These are phyloP conservation scores for Catagonus wagneri DNA, from an alignment of 2,113 vertebrate species.

Conservation along the genomic window DNA sequence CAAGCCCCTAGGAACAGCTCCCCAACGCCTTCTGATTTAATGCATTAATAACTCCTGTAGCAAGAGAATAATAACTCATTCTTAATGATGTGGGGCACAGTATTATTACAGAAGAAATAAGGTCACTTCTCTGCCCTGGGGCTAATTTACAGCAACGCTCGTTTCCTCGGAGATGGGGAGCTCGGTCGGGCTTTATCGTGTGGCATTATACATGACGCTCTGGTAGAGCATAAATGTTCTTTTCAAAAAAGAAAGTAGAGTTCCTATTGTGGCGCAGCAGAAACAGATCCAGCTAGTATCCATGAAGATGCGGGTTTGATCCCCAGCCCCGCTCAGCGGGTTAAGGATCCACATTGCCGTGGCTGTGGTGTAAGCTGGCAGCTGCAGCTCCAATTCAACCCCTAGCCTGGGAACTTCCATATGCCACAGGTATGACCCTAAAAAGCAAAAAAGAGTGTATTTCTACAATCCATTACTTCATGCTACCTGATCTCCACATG, in stretches of 20 bases:
- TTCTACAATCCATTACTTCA: conserved; percentile 38
- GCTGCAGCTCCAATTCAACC: no score
- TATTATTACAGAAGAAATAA: neutral
- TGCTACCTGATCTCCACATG: neutral
- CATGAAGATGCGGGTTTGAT: no score
- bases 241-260: neutral
- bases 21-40: conserved; percentile 17
- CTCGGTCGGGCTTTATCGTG: neutral
- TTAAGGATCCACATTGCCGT: no score
- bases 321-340: no score
- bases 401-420: no score
- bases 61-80: conserved; percentile 14
- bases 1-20: neutral
- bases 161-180: conserved; percentile 22
- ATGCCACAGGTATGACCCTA: no score
- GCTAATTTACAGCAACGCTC: neutral
- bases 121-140: conserved; percentile 21
- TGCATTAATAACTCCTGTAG: neutral
- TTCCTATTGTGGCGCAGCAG: no score
- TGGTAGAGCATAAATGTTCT: conserved; percentile 19
- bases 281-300: no score
- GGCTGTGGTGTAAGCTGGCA: no score
- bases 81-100: neutral
- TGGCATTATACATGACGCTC: conserved; percentile 17
- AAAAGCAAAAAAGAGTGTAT: neutral